phyloP scores from a whole-genome alignment of 2,113 vertebrate genomes.

The Maccullochella peelii region DNA sequence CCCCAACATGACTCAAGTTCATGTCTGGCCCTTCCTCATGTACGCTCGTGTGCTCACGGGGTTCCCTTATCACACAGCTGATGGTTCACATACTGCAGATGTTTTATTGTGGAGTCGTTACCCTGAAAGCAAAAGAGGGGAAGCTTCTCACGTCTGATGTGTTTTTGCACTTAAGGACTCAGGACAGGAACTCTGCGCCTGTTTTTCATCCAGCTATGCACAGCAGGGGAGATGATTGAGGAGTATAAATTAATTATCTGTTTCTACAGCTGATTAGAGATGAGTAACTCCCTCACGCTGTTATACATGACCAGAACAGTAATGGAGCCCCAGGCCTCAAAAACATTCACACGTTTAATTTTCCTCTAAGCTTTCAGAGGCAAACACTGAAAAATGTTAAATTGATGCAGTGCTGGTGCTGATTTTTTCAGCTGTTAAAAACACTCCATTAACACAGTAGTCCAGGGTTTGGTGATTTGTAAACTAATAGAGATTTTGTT shows the following conservation, averaged over 20 bases:
- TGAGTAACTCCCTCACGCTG: neutral
- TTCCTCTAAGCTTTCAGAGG: neutral
- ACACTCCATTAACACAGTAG: neutral
- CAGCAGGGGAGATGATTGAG: neutral
- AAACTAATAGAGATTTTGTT: neutral
- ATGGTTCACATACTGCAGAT: constrained; percentile 50
- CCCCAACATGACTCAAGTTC: constrained; percentile 1
- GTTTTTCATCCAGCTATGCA: constrained; percentile 14
- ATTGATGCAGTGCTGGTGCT: neutral
- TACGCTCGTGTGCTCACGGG: constrained; percentile 1
- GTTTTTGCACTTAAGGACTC: constrained; percentile 35
- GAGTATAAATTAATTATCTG: neutral
- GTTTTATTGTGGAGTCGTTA: constrained; percentile 31
- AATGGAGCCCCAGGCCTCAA: neutral
- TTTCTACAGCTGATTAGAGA: neutral
- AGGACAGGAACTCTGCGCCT: neutral
- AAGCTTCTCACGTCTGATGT: constrained; percentile 38
- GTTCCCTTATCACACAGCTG: constrained; percentile 17
- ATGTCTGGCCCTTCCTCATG: constrained; percentile 14
- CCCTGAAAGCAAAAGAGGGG: constrained; percentile 35
- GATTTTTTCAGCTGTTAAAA: neutral
- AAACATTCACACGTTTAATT: neutral
- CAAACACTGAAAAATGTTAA: too few relatives aligned
- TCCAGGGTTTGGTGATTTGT: neutral
- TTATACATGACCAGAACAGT: neutral